A percentile compares a stretch with the other conserved stretches of the same genome.
Conservation (phyloP, 2,888 invertebrate species). For the Cancer borealis region DNA sequence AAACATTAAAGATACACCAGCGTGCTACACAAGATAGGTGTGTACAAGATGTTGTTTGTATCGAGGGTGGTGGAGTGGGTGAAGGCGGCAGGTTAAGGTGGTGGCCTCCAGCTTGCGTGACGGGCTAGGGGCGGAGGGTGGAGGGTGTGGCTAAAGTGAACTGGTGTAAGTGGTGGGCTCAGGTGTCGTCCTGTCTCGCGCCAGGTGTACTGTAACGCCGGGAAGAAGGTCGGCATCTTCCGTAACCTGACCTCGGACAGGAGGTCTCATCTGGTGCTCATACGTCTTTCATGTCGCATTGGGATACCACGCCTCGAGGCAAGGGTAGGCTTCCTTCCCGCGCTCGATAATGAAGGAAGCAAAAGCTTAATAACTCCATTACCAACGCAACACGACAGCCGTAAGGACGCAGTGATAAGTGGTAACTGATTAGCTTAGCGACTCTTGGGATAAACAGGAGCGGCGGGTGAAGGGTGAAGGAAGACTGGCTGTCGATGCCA, state of each 20-base stretch:
- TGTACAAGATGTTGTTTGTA: neutral
- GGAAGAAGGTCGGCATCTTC: neutral
- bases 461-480: neutral
- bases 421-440: neutral
- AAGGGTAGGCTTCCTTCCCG: neutral
- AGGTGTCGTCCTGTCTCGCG: constrained; percentile 15
- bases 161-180: constrained; percentile 10
- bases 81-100: neutral
- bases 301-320: neutral
- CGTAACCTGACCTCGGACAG: constrained; percentile 43
- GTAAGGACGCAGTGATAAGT: neutral
- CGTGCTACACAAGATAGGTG: constrained; percentile 21
- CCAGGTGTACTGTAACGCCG: constrained; percentile 28
- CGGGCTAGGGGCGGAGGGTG: neutral
- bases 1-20: neutral
- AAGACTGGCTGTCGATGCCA: neutral
- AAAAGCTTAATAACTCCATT: constrained; percentile 1
- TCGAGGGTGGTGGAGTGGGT: neutral
- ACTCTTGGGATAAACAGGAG: neutral
- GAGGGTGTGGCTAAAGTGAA: neutral
- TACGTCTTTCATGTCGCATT: constrained; percentile 2
- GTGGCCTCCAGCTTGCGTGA: neutral
- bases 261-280: neutral
- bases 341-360: neutral
- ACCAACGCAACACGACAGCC: neutral